These are phyloP conservation scores for Morelia viridis DNA, from an alignment of 2,797 vertebrate species.

Conservation along the genomic window DNA sequence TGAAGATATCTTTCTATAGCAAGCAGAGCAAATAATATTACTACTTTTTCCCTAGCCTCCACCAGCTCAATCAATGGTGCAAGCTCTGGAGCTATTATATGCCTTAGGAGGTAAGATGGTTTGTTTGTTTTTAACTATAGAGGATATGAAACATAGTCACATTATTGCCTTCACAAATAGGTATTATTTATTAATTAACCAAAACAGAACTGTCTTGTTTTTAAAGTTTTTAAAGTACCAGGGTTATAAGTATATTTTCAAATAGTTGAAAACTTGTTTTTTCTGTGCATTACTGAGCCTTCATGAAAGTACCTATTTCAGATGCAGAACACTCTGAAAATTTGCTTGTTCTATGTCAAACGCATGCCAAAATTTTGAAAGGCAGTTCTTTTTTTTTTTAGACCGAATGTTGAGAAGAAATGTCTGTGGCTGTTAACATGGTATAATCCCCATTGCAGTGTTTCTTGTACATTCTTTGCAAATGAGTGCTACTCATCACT, in stretches of 20 bases:
- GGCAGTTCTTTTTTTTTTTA: neutral
- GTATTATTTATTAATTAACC: neutral
- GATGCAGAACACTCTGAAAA: neutral
- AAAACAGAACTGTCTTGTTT: neutral
- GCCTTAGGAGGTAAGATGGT: constrained; percentile 89
- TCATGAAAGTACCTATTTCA: constrained; percentile 18
- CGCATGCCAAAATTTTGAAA: neutral
- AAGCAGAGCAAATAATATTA: constrained; percentile 9
- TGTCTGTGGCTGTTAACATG: neutral
- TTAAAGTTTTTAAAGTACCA: neutral
- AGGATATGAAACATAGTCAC: neutral
- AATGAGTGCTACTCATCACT: neutral
- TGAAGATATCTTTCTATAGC: neutral
- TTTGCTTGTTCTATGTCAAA: neutral
- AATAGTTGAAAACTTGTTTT: neutral
- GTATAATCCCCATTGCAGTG: neutral
- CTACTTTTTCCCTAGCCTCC: constrained; percentile 81
- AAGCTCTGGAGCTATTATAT: constrained; percentile 95
- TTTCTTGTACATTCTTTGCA: neutral
- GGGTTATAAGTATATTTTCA: neutral
- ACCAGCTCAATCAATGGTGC: constrained; percentile 98
- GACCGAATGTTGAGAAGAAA: neutral
- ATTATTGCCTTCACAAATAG: neutral
- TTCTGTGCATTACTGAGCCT: constrained; percentile 6
- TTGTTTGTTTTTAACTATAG: constrained; percentile 20